Percentiles rank a stretch among this genome's conserved stretches.
Conservation (phyloP, 37 sponge, comb jelly and placozoan species). For the Halichondria panicea region DNA sequence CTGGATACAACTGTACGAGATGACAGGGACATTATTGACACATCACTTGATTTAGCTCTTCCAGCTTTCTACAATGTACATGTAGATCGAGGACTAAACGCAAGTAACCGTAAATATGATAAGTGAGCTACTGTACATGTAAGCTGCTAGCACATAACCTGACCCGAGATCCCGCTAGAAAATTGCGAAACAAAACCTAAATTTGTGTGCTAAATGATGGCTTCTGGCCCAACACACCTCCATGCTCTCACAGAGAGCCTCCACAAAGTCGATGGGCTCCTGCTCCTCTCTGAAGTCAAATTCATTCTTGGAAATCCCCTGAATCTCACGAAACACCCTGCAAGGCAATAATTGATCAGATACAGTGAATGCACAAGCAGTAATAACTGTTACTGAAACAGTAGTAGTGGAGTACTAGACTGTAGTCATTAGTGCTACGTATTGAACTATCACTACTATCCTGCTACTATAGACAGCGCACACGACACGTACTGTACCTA, state of each 20-base stretch:
- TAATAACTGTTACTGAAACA: too few relatives aligned
- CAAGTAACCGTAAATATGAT: too few relatives aligned
- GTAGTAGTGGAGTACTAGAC: too few relatives aligned
- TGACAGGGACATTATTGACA: background rate
- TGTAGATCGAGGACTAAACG: too few relatives aligned
- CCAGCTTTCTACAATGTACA: too few relatives aligned
- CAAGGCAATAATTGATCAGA: background rate
- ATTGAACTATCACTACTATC: background rate
- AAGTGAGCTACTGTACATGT: too few relatives aligned
- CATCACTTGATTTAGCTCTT: too few relatives aligned
- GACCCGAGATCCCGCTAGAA: background rate
- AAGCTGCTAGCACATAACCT: too few relatives aligned
- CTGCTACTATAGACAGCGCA: background rate
- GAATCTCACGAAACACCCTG: constrained; percentile 56
- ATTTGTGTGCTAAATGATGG: too few relatives aligned
- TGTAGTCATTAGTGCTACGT: background rate
- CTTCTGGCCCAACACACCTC: constrained; percentile 47
- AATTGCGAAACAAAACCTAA: background rate
- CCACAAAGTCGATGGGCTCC: constrained; percentile 54
- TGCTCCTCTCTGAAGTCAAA: constrained; percentile 61
- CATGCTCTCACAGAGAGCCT: constrained; percentile 62
- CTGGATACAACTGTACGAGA: constrained; percentile 49
- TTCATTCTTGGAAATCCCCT: constrained; percentile 39
- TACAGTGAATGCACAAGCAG: background rate
- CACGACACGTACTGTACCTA: background rate